Base-by-base conservation (phyloP, 2,888 invertebrate genomes). In the Colostygia pectinataria region DNA sequence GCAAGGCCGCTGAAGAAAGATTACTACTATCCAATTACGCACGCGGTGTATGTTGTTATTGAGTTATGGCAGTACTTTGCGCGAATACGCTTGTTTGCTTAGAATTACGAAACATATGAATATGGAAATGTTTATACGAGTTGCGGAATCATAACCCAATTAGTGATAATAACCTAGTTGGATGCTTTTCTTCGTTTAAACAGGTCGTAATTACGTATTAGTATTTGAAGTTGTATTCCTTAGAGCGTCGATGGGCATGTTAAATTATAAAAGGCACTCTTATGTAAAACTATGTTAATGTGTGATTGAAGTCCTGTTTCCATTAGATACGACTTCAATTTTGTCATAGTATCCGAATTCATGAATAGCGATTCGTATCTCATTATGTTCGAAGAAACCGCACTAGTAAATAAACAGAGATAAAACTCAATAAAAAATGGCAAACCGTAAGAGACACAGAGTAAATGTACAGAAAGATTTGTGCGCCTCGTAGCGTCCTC, bases 1-100 rank as follows among this genome's bases (percentile, higher is more conserved):
- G 63, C 83, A 85, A 83, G 87, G 86, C 77, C 81, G 73, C 64
- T 60, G 68, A 60, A 69, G 68, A 69, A 68, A 75, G 79, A 87
- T 85, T 82, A 68, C 77, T 66, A 72, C 82, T 81, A 86, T 87
- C 83, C 85, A 85, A 85, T 86, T 86, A 85, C 74, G 68, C 66
- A 71, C 70, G 74, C 68, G 70, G 72, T 71, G 66, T 73, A 72
- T 71, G 66, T 74, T 76, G 74, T 75, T 77, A 77, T 71, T 67
- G 74, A 76, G 74, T 74, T 77, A 77, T 75, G 74, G 74, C 73
- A 71, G 69, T 73, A 71, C 72, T 71, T 69, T 69, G 61, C 65
- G 61, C 55, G 61, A 62, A 66, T 70, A 67, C 66, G 61, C 71
- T 70, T 63, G 59, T 62, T 63, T 62, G 63, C 59, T 54, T 58